Conservation (phyloP, 1,140 invertebrate genomes). For the Caenorhabditis briggsae region DNA sequence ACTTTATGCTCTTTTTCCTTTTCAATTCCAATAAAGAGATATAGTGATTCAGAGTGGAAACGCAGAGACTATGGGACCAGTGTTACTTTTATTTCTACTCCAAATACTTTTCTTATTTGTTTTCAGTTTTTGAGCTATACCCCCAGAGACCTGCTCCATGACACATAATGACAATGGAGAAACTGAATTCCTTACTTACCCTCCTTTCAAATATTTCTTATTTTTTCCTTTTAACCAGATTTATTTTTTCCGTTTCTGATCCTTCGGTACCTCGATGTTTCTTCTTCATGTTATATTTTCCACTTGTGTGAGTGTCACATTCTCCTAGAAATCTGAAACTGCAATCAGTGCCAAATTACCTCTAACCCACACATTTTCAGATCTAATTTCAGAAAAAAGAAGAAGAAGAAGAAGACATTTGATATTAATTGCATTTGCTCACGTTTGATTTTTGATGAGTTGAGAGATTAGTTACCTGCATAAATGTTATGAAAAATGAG, state of each 20-base stretch:
- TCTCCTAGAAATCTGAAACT: background rate
- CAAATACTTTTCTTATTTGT: conserved; percentile 50
- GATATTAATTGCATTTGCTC: background rate
- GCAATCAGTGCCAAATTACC: background rate
- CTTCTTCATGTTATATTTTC: too few species aligned
- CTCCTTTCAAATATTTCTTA: too few species aligned
- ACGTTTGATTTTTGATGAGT: conserved; percentile 13
- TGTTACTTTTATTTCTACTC: conserved; percentile 39
- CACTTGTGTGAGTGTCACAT: conserved; percentile 1
- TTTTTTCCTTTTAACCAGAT: too few species aligned
- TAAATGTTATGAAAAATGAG: too few species aligned
- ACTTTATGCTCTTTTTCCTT: conserved; percentile 53
- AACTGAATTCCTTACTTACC: background rate
- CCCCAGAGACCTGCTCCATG: background rate
- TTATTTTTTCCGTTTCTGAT: too few species aligned
- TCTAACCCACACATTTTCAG: background rate
- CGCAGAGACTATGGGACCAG: conserved; percentile 19
- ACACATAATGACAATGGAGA: background rate
- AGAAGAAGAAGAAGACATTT: background rate
- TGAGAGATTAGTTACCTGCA: too few species aligned
- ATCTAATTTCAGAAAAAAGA: background rate
- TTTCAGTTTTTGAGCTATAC: background rate
- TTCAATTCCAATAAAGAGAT: conserved; percentile 50
- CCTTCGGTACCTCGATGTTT: too few species aligned
- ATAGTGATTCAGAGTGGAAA: conserved; percentile 47